Conservation (phyloP, 2,888 invertebrate species). For the Agrochola litura region DNA sequence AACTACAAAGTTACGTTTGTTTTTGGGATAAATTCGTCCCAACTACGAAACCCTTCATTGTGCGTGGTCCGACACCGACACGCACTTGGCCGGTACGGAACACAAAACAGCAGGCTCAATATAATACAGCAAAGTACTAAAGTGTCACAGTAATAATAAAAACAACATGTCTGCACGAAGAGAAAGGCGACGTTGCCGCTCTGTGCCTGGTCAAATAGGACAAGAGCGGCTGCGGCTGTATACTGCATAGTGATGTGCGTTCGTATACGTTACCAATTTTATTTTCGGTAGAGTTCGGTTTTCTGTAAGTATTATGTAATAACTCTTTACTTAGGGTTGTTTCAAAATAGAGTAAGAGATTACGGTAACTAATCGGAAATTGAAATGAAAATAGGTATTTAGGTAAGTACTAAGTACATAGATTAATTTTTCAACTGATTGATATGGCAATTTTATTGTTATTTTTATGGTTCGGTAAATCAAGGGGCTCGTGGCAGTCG, state of each 20-base stretch:
- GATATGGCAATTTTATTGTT: background rate
- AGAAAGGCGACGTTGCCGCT: constrained; percentile 82
- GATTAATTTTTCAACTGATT: background rate
- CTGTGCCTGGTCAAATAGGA: constrained; percentile 75
- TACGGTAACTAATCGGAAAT: constrained; percentile 2
- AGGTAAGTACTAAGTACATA: background rate
- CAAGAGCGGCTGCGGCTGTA: constrained; percentile 21
- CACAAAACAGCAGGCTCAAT: constrained; percentile 14
- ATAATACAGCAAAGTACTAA: constrained; percentile 10
- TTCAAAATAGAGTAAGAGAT: constrained; percentile 30
- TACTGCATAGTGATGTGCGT: constrained; percentile 24
- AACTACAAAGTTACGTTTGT: no score
- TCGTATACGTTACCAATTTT: constrained; percentile 11
- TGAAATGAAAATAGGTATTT: background rate
- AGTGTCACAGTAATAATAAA: constrained; percentile 58
- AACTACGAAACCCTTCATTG: no score
- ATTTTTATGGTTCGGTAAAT: no score
- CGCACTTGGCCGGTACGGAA: no score
- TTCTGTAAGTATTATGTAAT: constrained; percentile 5
- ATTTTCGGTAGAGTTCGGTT: constrained; percentile 38
- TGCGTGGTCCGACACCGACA: no score
- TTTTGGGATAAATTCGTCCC: no score
- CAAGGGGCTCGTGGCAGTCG: no score
- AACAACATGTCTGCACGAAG: constrained; percentile 58
- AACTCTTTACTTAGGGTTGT: background rate